Evolutionary conservation across 2,113 vertebrate genomes (phyloP), one percentile per base, ranked within the genome.

Genomic region (Microcebus jonahi): DNA sequence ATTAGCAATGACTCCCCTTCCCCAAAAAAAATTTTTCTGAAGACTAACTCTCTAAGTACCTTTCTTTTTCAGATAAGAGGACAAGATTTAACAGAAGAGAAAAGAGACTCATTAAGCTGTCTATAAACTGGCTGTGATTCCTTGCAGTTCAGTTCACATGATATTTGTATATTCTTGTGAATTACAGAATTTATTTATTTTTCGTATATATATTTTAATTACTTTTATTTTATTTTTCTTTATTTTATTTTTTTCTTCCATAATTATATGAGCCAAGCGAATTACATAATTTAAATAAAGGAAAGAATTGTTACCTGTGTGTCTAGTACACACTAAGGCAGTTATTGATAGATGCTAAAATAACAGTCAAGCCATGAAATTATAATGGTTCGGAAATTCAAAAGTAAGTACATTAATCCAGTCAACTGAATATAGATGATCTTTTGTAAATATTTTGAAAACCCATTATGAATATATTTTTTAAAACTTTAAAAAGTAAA

Each of bases 41-140:
- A 80, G n/a, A 84, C 45, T 98, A 96, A 97, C 59, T 85, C 61
- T 96, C 55, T 91, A 96, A 97, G 13, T 61, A 98, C 92, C 45
- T 97, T 98, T 98, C 94, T 97, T 67, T 98, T 98, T 36, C 95
- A 98, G 96, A 79, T 68, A 42, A 98, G 82, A 87, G 86, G 94
- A 97, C 87, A 98, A 94, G 79, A 94, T 70, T 94, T 94, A 87
- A 87, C 93, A 97, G 95, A 98, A 98, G 90, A 96, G 97, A 98
- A 93, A 96, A 90, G 73, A 98, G 96, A 91, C 8, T 94, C 79
- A 76, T 85, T 97, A 96, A 98, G 94, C 90, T 98, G 4, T 36
- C 91, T 97, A 75, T 93, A 91, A 94, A 57, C 76, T 96, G 94
- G 90, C 68, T 94, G 94, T 82, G 48, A 73, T 91, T 86, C 73